A percentile compares a stretch with the other conserved stretches of the same genome.
phyloP scores from a whole-genome alignment of 1,140 invertebrate species.

The Chironomus striatipennis region DNA sequence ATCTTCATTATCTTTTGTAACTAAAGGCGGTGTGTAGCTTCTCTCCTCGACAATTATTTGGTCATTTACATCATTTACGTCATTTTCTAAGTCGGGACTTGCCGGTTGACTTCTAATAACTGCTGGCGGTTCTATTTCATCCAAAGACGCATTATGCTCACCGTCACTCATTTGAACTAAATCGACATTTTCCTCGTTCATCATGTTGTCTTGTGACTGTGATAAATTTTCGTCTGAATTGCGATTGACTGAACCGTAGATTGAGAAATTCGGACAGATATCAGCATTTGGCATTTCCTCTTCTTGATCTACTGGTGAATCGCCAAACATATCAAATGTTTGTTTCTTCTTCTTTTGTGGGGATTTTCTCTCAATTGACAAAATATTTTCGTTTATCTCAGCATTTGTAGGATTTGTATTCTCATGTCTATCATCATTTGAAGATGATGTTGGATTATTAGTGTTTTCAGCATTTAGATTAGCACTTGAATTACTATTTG shows the following conservation, averaged over 20 bases:
- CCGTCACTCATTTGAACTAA: constrained; percentile 1
- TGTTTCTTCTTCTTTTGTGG: neutral
- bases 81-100: constrained; percentile 5
- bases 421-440: neutral
- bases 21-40: constrained; percentile 2
- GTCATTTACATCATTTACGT: neutral
- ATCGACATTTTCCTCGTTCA: constrained; percentile 18
- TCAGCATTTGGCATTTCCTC: neutral
- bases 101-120: neutral
- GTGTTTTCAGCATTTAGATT: neutral
- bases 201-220: neutral
- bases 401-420: neutral
- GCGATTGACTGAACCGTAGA: neutral
- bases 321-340: neutral
- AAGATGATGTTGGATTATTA: neutral
- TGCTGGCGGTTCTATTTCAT: neutral
- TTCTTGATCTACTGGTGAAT: neutral
- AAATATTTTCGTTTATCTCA: neutral
- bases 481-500: neutral
- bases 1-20: neutral
- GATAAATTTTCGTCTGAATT: neutral
- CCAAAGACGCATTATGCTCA: neutral
- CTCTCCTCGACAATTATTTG: neutral
- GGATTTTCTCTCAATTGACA: neutral
- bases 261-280: neutral